These are phyloP conservation scores for Marcusenius ussheri DNA, from an alignment of 2,113 vertebrate species.

Conservation along the genomic window DNA sequence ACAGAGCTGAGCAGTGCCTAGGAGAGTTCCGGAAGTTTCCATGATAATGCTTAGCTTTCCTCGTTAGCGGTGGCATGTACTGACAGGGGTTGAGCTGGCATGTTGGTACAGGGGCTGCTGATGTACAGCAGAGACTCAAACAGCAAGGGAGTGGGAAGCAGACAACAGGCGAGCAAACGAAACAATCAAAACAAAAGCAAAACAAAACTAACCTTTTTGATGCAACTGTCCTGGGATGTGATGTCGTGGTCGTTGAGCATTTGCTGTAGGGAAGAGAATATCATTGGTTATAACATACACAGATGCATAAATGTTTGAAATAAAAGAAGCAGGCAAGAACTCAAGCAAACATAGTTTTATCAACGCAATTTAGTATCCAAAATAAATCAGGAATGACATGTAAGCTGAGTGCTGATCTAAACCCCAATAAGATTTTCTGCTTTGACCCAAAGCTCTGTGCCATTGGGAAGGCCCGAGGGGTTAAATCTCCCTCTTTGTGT, in stretches of 20 bases:
- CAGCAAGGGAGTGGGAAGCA: background rate
- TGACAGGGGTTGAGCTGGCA: background rate
- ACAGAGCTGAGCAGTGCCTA: background rate
- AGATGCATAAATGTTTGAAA: background rate
- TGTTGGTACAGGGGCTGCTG: background rate
- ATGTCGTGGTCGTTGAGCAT: constrained; percentile 80
- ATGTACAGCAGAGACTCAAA: background rate
- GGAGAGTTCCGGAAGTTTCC: background rate
- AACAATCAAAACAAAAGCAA: background rate
- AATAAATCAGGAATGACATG: background rate
- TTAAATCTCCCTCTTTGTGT: constrained; percentile 31
- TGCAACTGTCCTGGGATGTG: constrained; percentile 72
- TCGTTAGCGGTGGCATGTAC: background rate
- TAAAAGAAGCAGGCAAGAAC: background rate
- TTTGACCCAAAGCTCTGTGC: background rate
- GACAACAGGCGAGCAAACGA: background rate
- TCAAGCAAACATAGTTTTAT: background rate
- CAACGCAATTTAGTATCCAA: background rate
- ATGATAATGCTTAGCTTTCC: background rate
- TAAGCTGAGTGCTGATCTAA: background rate
- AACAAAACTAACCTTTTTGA: constrained; percentile 79
- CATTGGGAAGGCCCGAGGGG: background rate
- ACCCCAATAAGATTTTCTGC: background rate
- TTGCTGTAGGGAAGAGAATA: constrained; percentile 53
- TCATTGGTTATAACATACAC: background rate